Evolutionary conservation across 2,797 vertebrate species (phyloP).

Genomic region (Pseudocheirus occidentalis): DNA sequence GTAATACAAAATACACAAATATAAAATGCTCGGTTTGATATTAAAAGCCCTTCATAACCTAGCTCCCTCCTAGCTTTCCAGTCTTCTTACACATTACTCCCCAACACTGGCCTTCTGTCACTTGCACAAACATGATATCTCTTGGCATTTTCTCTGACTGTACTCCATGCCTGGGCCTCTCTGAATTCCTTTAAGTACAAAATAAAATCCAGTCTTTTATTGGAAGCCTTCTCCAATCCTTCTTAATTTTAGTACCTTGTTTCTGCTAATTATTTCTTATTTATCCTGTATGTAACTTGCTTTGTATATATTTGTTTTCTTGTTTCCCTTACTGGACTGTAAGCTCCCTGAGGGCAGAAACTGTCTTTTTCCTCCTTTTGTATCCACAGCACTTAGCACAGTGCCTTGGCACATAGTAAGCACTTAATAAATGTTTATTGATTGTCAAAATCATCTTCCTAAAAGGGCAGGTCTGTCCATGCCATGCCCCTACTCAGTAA

Average conservation of each 20-base stretch:
- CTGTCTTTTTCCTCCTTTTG: not conserved
- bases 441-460: too few species aligned
- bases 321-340: not conserved
- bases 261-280: not conserved
- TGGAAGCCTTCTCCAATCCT: not conserved
- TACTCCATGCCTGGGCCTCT: not conserved
- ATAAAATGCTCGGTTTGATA: not conserved
- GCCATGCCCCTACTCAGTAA: too few species aligned
- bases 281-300: not conserved
- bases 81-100: not conserved
- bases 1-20: not conserved
- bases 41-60: not conserved
- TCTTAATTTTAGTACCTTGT: not conserved
- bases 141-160: not conserved
- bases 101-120: not conserved
- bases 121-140: not conserved
- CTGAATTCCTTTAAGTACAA: not conserved
- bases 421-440: too few species aligned
- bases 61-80: not conserved
- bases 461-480: too few species aligned
- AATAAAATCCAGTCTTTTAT: not conserved
- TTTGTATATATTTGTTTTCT: not conserved
- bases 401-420: too few species aligned
- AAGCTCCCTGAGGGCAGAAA: not conserved
- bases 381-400: not conserved